Evolutionary conservation across 2,888 invertebrate species (phyloP).

Genomic region (Epinotia nisella): DNA sequence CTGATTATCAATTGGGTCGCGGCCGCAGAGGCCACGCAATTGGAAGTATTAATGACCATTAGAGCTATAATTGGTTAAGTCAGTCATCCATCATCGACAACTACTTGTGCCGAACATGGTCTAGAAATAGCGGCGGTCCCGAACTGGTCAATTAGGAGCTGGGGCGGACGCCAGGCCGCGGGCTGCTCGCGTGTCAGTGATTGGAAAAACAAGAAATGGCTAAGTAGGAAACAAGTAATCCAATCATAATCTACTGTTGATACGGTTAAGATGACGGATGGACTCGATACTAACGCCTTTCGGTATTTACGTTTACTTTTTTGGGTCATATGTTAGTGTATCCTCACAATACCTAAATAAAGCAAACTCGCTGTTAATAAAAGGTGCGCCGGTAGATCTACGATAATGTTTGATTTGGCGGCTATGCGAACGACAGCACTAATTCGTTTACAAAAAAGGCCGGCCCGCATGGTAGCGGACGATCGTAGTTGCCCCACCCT

Average conservation of each 20-base stretch:
- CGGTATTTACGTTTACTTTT: neutral
- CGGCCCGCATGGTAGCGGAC: slow-evolving; percentile 56
- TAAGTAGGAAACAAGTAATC: slow-evolving; percentile 35
- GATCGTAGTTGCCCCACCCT: slow-evolving; percentile 69
- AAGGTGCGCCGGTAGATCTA: slow-evolving; percentile 57
- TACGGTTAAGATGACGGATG: slow-evolving; percentile 25
- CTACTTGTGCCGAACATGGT: slow-evolving; percentile 19
- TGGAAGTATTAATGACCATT: slow-evolving; percentile 26
- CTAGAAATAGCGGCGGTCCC: slow-evolving; percentile 36
- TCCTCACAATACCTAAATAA: slow-evolving; percentile 45
- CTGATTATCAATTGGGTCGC: slow-evolving; percentile 3
- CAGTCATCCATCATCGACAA: slow-evolving; percentile 31
- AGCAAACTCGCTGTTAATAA: slow-evolving; percentile 54
- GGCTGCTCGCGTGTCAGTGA: slow-evolving; percentile 28
- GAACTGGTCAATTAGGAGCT: slow-evolving; percentile 5
- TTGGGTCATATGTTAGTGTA: slow-evolving; percentile 3
- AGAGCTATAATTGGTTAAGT: slow-evolving; percentile 30
- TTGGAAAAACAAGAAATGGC: slow-evolving; percentile 31
- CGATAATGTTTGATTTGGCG: slow-evolving; percentile 45
- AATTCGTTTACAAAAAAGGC: slow-evolving; percentile 65
- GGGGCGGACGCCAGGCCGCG: slow-evolving; percentile 9
- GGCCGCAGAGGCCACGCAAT: slow-evolving; percentile 21
- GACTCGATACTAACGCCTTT: neutral
- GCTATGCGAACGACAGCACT: slow-evolving; percentile 61
- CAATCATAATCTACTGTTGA: slow-evolving; percentile 20